Evolutionary conservation across 2,113 vertebrate species (phyloP), one percentile per base, ranked within the genome.

Genomic region (Mesitornis unicolor): DNA sequence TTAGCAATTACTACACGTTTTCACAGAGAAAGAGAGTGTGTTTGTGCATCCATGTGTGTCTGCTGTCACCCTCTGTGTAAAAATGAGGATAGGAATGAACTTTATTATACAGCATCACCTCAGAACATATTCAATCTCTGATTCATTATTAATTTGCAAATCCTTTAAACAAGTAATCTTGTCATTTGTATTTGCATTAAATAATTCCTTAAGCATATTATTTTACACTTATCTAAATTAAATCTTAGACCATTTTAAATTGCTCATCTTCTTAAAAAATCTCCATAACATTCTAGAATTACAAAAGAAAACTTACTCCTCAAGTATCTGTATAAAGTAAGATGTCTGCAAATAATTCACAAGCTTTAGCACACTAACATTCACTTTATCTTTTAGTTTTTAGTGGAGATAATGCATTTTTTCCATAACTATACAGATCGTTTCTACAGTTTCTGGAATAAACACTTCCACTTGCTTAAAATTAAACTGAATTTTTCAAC

Each of bases 221-320:
- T 65, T 93, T 90, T 83, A 91, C 79, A 97, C 94, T 96, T 98
- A 98, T 98, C 95, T 98, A 97, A 97, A 97, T 97, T 97, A 98
- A 98, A 96, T 93, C 89, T 94, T 35, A 63, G 45, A 79, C 38
- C 26, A 65, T 54, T 94, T 94, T 12, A 87, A 96, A 94, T 85
- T 79, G 61, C 40, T 87, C 78, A 92, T 89, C 81, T 91, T 36
- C 71, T 84, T 91, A 51, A 94, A 95, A 93, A 79, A 94, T 93
- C 90, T 88, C 70, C 42, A 0, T 84, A 83, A 74, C 75, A 70
- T 83, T 80, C 54, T 42, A 80, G 61, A 93, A 90, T 31, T 89
- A 87, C 26, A 71, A 43, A 42, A 74, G 26, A 70, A 18, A n/a
- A 73, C 40, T 61, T 42, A 43, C n/a, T 89, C 35, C 74, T 84